Conservation (phyloP, 1,140 invertebrate genomes). For the Lycorma delicatula region DNA sequence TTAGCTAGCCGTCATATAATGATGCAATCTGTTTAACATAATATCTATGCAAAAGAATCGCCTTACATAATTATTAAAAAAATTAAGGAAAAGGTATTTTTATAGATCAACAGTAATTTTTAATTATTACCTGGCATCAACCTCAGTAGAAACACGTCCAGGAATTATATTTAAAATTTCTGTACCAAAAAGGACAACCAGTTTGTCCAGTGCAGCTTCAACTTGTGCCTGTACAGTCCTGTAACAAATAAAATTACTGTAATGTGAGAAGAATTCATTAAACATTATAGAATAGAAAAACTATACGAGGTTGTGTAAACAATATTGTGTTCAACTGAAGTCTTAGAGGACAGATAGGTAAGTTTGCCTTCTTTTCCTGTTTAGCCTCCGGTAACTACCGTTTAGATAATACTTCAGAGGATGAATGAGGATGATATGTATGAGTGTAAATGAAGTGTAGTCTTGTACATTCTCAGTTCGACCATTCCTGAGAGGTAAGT, state of each 20-base stretch:
- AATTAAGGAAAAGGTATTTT: not conserved
- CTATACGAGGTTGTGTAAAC: too few relatives aligned
- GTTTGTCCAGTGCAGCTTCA: conserved; percentile 77
- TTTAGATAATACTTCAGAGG: too few relatives aligned
- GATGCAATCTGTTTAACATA: not conserved
- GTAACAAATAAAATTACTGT: conserved; percentile 21
- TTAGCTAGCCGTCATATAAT: not conserved
- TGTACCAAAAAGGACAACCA: conserved; percentile 90
- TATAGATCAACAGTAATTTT: conserved; percentile 7
- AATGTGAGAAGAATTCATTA: too few relatives aligned
- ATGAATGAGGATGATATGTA: too few relatives aligned
- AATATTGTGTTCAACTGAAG: too few relatives aligned
- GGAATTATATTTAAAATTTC: conserved; percentile 98
- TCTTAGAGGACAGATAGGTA: too few relatives aligned
- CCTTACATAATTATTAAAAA: not conserved
- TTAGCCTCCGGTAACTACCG: too few relatives aligned
- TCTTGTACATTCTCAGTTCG: too few relatives aligned
- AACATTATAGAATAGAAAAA: too few relatives aligned
- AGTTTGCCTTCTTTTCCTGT: too few relatives aligned
- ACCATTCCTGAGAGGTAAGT: too few relatives aligned
- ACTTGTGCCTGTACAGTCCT: conserved; percentile 62
- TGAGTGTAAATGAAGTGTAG: too few relatives aligned
- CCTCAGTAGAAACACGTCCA: conserved; percentile 96
- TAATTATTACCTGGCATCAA: conserved; percentile 84
- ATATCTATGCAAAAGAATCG: not conserved